A percentile compares a stretch with the other conserved stretches of the same genome.
phyloP scores from a whole-genome alignment of 2,888 invertebrate genomes.

The Muschampia plurimacula region DNA sequence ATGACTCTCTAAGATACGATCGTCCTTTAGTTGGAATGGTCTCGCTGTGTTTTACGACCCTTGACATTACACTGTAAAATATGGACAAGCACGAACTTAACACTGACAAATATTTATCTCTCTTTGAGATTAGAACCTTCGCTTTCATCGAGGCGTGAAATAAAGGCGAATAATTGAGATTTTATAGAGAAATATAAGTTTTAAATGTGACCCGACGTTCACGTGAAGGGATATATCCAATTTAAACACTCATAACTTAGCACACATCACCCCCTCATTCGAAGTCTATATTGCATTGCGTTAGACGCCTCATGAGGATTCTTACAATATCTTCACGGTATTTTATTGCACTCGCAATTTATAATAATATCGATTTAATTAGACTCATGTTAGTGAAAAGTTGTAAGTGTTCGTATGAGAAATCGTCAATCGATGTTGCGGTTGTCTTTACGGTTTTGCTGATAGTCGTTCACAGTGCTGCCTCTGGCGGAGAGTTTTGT shows the following conservation, averaged over 20 bases:
- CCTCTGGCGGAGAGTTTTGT: too few species aligned
- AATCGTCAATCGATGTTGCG: not conserved
- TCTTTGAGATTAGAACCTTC: constrained; percentile 3
- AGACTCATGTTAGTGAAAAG: constrained; percentile 16
- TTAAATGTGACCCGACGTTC: constrained; percentile 23
- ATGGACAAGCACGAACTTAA: not conserved
- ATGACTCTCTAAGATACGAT: constrained; percentile 7
- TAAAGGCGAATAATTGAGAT: not conserved
- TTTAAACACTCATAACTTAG: constrained; percentile 10
- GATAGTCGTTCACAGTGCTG: too few species aligned
- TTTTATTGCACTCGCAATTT: not conserved
- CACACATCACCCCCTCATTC: too few species aligned
- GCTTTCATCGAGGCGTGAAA: not conserved
- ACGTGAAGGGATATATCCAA: constrained; percentile 9
- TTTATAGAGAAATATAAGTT: constrained; percentile 21
- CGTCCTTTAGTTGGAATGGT: constrained; percentile 2
- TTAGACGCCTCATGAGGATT: not conserved
- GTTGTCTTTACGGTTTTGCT: too few species aligned
- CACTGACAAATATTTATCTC: not conserved
- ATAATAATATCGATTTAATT: constrained; percentile 12
- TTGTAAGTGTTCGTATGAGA: constrained; percentile 8
- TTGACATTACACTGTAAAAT: constrained; percentile 6
- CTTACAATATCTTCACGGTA: not conserved
- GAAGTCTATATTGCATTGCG: not conserved
- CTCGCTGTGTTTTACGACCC: constrained; percentile 21